These are phyloP conservation scores for Petroica traversi DNA, from an alignment of 2,113 vertebrate genomes.

Conservation along the genomic window DNA sequence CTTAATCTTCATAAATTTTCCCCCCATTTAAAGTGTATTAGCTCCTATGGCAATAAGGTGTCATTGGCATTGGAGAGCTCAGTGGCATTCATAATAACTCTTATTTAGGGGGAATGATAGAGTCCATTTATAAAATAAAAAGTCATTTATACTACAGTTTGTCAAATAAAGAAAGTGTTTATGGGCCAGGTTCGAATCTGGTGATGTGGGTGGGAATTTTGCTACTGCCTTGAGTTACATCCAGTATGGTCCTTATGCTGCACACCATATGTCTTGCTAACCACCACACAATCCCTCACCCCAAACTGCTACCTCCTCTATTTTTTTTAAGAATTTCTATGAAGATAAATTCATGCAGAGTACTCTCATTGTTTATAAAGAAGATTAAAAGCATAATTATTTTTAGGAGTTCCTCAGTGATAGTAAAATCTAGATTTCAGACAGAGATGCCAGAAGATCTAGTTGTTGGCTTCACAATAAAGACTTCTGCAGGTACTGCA, in stretches of 20 bases:
- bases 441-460: background rate
- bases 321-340: background rate
- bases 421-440: background rate
- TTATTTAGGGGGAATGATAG: background rate
- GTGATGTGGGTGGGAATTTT: constrained; percentile 38
- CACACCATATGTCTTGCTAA: constrained; percentile 38
- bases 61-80: background rate
- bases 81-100: background rate
- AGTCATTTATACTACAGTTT: background rate
- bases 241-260: constrained; percentile 45
- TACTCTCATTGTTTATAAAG: background rate
- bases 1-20: background rate
- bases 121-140: background rate
- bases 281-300: constrained; percentile 37
- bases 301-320: constrained; percentile 10
- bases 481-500: background rate
- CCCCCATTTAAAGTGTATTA: background rate
- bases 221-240: constrained; percentile 18
- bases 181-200: background rate
- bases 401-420: background rate
- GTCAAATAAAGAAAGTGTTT: constrained; percentile 29
- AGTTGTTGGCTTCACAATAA: background rate
- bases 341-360: background rate
- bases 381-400: constrained; percentile 17
- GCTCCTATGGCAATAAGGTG: background rate